Evolutionary conservation across 2,797 vertebrate genomes (phyloP).

Genomic region (Lacerta bilineata): DNA sequence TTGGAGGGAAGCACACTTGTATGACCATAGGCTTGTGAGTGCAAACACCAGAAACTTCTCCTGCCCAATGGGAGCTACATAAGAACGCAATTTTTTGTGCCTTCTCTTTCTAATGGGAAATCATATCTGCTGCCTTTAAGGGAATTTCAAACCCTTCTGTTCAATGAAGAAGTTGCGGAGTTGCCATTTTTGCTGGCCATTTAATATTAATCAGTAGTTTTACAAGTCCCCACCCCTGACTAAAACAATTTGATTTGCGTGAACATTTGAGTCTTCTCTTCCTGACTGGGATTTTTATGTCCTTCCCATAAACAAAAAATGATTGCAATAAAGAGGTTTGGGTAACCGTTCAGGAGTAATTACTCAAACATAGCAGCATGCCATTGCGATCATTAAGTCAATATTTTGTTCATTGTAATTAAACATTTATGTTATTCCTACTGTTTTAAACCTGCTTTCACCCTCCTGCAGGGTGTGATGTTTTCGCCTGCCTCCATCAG

Average conservation of each 20-base stretch:
- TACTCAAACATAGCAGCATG: constrained; percentile 49
- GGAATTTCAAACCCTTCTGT: constrained; percentile 26
- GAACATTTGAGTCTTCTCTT: constrained; percentile 8
- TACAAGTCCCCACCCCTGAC: constrained; percentile 27
- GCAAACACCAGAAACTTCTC: neutral
- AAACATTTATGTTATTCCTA: constrained; percentile 71
- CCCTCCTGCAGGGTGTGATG: constrained; percentile 59
- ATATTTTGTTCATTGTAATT: constrained; percentile 69
- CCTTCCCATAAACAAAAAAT: constrained; percentile 55
- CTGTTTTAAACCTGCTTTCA: constrained; percentile 62
- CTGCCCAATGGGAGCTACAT: neutral
- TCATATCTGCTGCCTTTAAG: neutral
- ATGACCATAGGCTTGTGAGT: neutral
- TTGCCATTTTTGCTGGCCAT: constrained; percentile 1
- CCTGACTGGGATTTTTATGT: constrained; percentile 48
- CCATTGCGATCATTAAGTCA: constrained; percentile 57
- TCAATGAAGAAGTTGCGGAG: neutral
- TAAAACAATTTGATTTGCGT: constrained; percentile 33
- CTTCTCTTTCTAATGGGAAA: constrained; percentile 11
- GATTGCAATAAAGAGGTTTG: constrained; percentile 61
- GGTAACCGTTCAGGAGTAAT: constrained; percentile 65
- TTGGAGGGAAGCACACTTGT: no score
- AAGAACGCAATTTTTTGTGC: neutral
- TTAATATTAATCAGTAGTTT: constrained; percentile 40
- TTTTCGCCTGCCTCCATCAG: constrained; percentile 57